These are phyloP conservation scores for Molanna angustata DNA, from an alignment of 2,888 invertebrate species.

Conservation along the genomic window DNA sequence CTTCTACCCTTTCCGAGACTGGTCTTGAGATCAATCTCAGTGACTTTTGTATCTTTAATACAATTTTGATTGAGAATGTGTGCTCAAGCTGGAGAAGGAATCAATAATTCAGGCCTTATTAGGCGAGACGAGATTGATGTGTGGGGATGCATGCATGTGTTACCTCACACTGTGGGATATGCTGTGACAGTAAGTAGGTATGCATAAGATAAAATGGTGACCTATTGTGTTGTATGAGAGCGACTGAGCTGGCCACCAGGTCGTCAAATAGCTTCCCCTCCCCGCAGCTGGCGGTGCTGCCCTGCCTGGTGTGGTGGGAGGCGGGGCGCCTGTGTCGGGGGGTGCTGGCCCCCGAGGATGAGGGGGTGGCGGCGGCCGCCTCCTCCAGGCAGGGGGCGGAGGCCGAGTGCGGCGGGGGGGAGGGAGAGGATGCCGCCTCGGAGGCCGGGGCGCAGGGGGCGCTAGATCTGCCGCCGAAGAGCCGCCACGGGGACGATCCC, in stretches of 20 bases:
- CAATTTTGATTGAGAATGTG: too few relatives aligned
- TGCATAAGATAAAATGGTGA: slow-evolving; percentile 33
- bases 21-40: too few relatives aligned
- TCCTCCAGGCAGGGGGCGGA: slow-evolving; percentile 40
- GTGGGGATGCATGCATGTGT: too few relatives aligned
- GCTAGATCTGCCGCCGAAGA: slow-evolving; percentile 38
- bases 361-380: slow-evolving; percentile 49
- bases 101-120: too few relatives aligned
- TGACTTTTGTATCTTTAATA: too few relatives aligned
- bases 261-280: slow-evolving; percentile 52
- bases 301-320: slow-evolving; percentile 49
- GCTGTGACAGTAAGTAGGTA: not conserved
- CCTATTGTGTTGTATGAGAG: slow-evolving; percentile 69
- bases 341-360: slow-evolving; percentile 36
- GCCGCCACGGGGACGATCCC: slow-evolving; percentile 17
- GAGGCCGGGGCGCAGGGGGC: slow-evolving; percentile 42
- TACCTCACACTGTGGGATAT: too few relatives aligned
- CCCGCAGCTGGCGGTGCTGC: slow-evolving; percentile 50
- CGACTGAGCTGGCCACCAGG: slow-evolving; percentile 67
- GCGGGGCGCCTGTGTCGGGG: slow-evolving; percentile 40
- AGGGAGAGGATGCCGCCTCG: slow-evolving; percentile 33
- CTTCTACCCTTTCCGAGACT: too few relatives aligned
- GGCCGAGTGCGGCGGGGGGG: slow-evolving; percentile 37
- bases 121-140: too few relatives aligned
- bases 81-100: too few relatives aligned